Evolutionary conservation across 2,797 vertebrate species (phyloP), one percentile per base, ranked within the genome.

Genomic region (Tapirus indicus): DNA sequence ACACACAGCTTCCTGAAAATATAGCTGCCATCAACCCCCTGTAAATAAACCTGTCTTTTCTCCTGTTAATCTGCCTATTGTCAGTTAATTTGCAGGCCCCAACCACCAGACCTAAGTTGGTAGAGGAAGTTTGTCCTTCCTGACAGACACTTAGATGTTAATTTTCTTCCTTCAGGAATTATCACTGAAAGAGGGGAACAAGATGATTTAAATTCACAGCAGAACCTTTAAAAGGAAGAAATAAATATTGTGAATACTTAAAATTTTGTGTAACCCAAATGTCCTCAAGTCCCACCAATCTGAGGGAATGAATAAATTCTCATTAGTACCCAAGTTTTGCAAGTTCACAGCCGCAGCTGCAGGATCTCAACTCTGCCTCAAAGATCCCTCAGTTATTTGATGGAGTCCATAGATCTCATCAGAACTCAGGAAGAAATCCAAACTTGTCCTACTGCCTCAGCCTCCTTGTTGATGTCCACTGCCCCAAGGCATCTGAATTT

Each of bases 141-240:
- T 16, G 5, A 69, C 18, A 87, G 41, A 74, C 32, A 52, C 38
- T 62, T 72, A 41, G 12, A 58, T 47, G 21, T 47, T 82, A 84
- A 23, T 79, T 91, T 87, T 66, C 54, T 93, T 71, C 11, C 64
- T 88, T 89, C 60, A 52, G 58, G 66, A 97, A 85, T 21, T 66
- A 60, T 85, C 72, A 77, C 27, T 64, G 23, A 85, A 96, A 91
- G 32, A 93, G 8, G 6, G 75, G 5, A 87, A 79, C 20, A 88
- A 83, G 38, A 91, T 85, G 10, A 58, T 80, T 79, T 58, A 64
- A 96, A 95, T 88, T 96, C 38, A 80, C 10, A 60, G 20, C 35
- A 88, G 82, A 91, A 71, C 1, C 78, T 80, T 68, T 52, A 93
- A 95, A 80, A 32, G n/a, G 29, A 75, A 78, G 18, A 93, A 86